Evolutionary conservation across 2,888 invertebrate genomes (phyloP), one percentile per base, ranked within the genome.

Genomic region (Drosophila mercatorum): DNA sequence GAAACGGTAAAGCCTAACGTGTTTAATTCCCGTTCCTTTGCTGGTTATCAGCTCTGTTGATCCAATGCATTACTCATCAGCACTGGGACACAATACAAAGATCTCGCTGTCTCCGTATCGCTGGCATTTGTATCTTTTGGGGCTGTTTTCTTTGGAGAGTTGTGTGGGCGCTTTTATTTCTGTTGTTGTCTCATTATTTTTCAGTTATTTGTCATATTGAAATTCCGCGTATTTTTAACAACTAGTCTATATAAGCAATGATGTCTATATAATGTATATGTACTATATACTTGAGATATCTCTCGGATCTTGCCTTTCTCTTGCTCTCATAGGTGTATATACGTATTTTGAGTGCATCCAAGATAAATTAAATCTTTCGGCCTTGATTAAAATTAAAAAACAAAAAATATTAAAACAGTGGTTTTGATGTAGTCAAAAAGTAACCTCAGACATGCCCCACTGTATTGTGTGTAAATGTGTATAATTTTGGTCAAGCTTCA

Each of bases 51-150:
- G 10, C 17, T 22, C 38, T 12, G 34, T 28, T 31, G 22, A 5
- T 22, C 17, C 11, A 44, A 17, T 31, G 77, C 60, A 81, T 82
- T 87, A 86, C 67, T 82, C 81, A 86, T 87, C 78, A 62, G 17
- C 26, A 47, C 61, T 41, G 68, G 22, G 46, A 51, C 41, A 10
- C 28, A 66, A 57, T 49, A 68, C 44, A 80, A 67, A 49, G 68
- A 62, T 62, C 63, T 64, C 61, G n/a, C 47, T 58, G 58, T 69
- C 12, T 43, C 41, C 41, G 44, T 63, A 31, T 34, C 31, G 62
- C 49, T 31, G 14, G 41, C 49, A 52, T 57, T 44, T 61, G 31
- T 67, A 40, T 55, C 22, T 53, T 38, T 53, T 52, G 2, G 56
- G 52, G 14, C 44, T 12, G 40, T 10, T 44, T 49, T 47, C n/a